A percentile compares a stretch with the other conserved stretches of the same genome.
Conservation (phyloP, 1,140 invertebrate genomes). For the Phthorimaea operculella region DNA sequence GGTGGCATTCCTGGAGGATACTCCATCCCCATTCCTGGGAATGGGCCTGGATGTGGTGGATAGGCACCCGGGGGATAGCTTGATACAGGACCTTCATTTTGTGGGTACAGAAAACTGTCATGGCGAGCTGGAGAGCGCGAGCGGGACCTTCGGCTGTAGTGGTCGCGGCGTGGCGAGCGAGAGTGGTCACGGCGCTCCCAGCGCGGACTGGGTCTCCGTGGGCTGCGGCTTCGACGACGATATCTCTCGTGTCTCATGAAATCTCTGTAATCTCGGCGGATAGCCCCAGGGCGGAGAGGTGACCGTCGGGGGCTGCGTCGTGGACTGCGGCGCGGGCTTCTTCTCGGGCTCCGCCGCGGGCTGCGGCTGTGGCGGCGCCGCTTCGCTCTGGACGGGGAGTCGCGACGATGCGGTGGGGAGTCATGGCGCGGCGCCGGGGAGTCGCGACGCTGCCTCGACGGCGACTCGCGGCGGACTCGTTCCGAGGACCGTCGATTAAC, state of each 20-base stretch:
- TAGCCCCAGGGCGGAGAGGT: not conserved
- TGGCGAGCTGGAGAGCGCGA: constrained; percentile 12
- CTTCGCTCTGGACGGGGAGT: constrained; percentile 1
- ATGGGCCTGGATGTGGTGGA: constrained; percentile 7
- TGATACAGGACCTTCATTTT: not conserved
- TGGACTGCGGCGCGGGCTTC: constrained; percentile 15
- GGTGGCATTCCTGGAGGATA: constrained; percentile 18
- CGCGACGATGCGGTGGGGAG: not conserved
- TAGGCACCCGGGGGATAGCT: not conserved
- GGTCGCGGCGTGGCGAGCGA: constrained; percentile 10
- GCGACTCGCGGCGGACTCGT: not conserved
- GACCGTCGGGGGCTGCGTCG: constrained; percentile 7
- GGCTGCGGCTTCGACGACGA: constrained; percentile 15
- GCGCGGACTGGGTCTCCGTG: constrained; percentile 20
- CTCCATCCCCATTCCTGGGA: constrained; percentile 9
- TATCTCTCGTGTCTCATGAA: not conserved
- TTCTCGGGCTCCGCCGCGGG: constrained; percentile 17
- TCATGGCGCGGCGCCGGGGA: not conserved
- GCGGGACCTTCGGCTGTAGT: constrained; percentile 5
- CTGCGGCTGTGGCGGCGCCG: constrained; percentile 9
- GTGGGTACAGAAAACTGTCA: constrained; percentile 45
- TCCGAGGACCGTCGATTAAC: not conserved
- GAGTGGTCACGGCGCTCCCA: constrained; percentile 7
- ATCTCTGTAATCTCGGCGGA: not conserved
- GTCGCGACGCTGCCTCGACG: not conserved